Evolutionary conservation across 2,797 vertebrate species (phyloP).

Genomic region (Anisognathus igniventris): DNA sequence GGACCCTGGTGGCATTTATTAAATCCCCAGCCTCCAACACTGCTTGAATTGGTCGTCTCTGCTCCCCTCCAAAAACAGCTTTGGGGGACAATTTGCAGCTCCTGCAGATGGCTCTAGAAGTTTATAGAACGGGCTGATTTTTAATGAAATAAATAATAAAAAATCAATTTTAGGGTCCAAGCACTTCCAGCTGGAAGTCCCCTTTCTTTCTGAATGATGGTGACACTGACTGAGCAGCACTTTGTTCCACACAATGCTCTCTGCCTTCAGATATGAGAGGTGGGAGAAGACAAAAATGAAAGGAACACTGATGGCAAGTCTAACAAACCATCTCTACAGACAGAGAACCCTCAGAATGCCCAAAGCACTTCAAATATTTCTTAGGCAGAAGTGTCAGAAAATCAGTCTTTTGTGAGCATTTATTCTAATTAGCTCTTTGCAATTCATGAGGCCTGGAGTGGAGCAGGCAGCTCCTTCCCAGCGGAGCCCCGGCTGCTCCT

Average conservation of each 20-base stretch:
- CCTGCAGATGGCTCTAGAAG: neutral
- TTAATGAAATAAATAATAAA: neutral
- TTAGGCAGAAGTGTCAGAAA: neutral
- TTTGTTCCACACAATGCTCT: neutral
- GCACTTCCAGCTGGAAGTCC: neutral
- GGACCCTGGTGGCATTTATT: neutral
- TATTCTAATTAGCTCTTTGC: neutral
- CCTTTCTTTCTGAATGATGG: neutral
- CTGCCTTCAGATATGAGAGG: neutral
- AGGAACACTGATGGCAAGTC: neutral
- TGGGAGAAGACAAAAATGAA: neutral
- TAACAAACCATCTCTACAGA: neutral
- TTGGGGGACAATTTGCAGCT: neutral
- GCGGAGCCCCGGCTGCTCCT: neutral
- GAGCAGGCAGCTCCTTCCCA: neutral
- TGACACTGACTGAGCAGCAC: neutral
- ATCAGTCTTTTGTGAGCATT: neutral
- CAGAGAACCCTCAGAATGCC: neutral
- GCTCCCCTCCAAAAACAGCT: accelerated
- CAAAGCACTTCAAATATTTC: neutral
- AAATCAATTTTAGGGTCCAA: neutral
- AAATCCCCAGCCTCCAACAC: neutral
- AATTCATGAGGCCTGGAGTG: neutral
- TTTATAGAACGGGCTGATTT: neutral
- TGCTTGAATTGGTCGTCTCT: accelerated